These are phyloP conservation scores for Corticium candelabrum DNA, from an alignment of 37 sponge, comb jelly and placozoan species.

Conservation along the genomic window DNA sequence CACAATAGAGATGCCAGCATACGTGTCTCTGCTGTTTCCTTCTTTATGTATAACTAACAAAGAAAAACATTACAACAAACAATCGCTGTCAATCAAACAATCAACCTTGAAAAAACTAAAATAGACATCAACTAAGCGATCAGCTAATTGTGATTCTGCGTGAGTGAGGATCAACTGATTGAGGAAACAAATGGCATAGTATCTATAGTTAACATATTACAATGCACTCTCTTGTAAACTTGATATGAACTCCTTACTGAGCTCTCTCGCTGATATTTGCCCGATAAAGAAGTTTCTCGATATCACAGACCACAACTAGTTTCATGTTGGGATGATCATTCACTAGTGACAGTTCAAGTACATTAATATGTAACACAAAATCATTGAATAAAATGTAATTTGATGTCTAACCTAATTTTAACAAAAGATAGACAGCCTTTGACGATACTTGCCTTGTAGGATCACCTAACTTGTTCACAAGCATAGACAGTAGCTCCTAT, in stretches of 20 bases:
- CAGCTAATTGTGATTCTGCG: conserved; percentile 44
- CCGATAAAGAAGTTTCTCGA: conserved; percentile 77
- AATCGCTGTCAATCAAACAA: not conserved
- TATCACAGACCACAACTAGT: conserved; percentile 63
- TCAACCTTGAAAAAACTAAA: conserved; percentile 84
- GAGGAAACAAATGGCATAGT: conserved; percentile 83
- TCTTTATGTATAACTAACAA: conserved; percentile 39
- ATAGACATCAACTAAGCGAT: conserved; percentile 59
- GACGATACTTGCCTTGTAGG: conserved; percentile 83
- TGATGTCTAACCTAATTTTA: conserved; percentile 77
- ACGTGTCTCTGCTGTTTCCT: conserved; percentile 57
- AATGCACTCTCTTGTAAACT: not conserved
- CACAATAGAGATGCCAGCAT: conserved; percentile 80
- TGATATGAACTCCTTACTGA: conserved; percentile 49
- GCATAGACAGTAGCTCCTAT: conserved; percentile 53
- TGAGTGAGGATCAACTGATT: conserved; percentile 69
- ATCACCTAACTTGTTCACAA: conserved; percentile 96
- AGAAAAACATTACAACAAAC: not conserved
- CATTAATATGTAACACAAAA: too few species aligned
- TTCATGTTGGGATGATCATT: conserved; percentile 87
- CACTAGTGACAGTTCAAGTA: conserved; percentile 9
- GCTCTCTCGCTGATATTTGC: conserved; percentile 77
- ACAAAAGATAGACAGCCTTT: conserved; percentile 58
- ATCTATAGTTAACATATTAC: conserved; percentile 28
- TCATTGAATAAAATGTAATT: too few species aligned